phyloP scores from a whole-genome alignment of 1,140 invertebrate species.

The Fopius arisanus region DNA sequence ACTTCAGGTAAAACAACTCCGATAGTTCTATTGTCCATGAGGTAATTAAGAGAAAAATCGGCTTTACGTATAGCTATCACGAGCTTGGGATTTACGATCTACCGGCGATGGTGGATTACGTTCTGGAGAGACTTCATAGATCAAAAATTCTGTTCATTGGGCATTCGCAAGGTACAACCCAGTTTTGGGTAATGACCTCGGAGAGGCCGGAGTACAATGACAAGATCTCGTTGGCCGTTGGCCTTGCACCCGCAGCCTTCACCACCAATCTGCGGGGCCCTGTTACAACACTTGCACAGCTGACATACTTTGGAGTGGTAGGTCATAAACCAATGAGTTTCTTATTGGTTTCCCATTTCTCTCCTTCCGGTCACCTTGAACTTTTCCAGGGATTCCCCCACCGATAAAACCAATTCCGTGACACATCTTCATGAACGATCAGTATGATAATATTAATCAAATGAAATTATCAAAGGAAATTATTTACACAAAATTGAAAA shows the following conservation, averaged over 20 bases:
- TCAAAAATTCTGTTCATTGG: slow-evolving; percentile 72
- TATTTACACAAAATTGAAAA: too few species aligned
- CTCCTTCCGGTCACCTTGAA: not conserved
- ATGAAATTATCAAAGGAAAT: too few species aligned
- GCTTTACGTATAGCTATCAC: slow-evolving; percentile 59
- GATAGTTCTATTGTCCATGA: not conserved
- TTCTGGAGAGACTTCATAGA: slow-evolving; percentile 65
- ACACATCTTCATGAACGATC: too few species aligned
- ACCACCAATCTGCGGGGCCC: slow-evolving; percentile 53
- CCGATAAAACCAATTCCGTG: too few species aligned
- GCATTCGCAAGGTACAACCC: slow-evolving; percentile 73
- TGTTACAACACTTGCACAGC: slow-evolving; percentile 50
- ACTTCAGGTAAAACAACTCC: slow-evolving; percentile 66
- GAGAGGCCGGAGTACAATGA: slow-evolving; percentile 70
- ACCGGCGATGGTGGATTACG: slow-evolving; percentile 71
- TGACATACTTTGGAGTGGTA: slow-evolving; percentile 60
- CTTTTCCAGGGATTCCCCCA: too few species aligned
- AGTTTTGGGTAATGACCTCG: slow-evolving; percentile 69
- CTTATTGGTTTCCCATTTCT: not conserved
- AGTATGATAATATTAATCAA: too few species aligned
- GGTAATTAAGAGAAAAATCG: not conserved
- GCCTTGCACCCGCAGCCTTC: slow-evolving; percentile 70
- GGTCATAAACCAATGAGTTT: slow-evolving; percentile 35
- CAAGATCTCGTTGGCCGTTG: slow-evolving; percentile 68
- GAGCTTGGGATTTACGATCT: slow-evolving; percentile 74